Evolutionary conservation across 2,797 vertebrate species (phyloP), one percentile per base, ranked within the genome.

Genomic region (Salmo trutta): DNA sequence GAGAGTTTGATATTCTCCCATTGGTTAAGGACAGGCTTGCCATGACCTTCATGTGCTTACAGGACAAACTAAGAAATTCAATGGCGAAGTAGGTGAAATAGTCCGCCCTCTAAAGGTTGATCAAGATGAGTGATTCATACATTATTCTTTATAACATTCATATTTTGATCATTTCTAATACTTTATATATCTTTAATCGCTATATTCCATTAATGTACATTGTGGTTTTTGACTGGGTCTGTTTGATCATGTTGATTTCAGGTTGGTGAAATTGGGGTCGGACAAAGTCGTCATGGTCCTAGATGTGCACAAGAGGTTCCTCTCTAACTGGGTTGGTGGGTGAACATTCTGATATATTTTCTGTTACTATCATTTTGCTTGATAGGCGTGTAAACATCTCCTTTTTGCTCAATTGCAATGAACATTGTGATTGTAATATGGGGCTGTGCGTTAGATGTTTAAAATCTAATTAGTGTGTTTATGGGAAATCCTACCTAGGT

Each of bases 191-290:
- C 74, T 86, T 88, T 3, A 86, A 79, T 87, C 84, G 88, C 88
- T 86, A 85, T 86, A 87, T 76, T 83, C 21, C 77, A 87, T 81
- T 24, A 86, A 85, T 81, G 79, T 91, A 90, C 91, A 91, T 92
- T 93, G 90, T 92, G 90, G 89, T 91, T 91, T 89, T 86, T 74
- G 10, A 84, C 75, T 76, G 77, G 84, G 36, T 79, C 78, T 80
- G 77, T 86, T 76, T 81, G 82, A 89, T 89, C 86, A 84, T 71
- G 66, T 62, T n/a, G 59, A 62, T 62, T 24, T 62, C 21, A 27
- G 3, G 59, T 24, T 24, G 56, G 54, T 36, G 53, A 62, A 29
- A 56, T 74, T 33, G 53, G 17, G 10, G 52, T 59, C 41, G 72
- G 72, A 21, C 8, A 24, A 16, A 54, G 47, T 51, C 4, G 70